Base-by-base conservation (phyloP, 2,888 invertebrate species). In the Acleris literana region DNA sequence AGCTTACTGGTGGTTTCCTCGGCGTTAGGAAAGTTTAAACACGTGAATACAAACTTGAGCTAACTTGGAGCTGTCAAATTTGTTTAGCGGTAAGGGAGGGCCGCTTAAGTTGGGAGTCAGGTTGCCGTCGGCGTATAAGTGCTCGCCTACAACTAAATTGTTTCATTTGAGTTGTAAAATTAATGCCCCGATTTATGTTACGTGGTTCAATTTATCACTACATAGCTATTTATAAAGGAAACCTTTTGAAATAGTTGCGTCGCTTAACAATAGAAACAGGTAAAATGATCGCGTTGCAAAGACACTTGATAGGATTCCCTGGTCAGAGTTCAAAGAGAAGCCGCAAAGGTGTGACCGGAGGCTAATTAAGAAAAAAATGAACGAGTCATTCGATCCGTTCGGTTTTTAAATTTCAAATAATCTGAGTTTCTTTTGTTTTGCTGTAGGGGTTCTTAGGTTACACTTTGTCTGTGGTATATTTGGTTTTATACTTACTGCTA, bases 51-150 rank as follows among this genome's bases (percentile, higher is more conserved):
- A 85, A 90, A 90, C 88, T 91, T 89, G 79, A 83, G 79, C 85
- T 87, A 91, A 92, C 84, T 91, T 89, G 79, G 82, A 88, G 90
- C 92, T 91, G 92, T 92, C 92, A 92, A 91, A 92, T 92, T 92
- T 92, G 92, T 91, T 91, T 89, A 92, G 92, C 85, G 90, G 91
- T 86, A 81, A 85, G 83, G 86, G 87, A 85, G 88, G 87, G 86
- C 83, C 82, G 87, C 83, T 84, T 83, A 90, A 87, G 89, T 89
- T 86, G 83, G 78, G 78, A 84, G 79, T 80, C 77, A 79, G 83
- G 81, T 81, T 81, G 90, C 89, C 87, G 83, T 79, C 75, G 87
- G 91, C 90, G 83, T 84, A 85, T 84, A 87, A 87, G 88, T 90
- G 89, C 88, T 88, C 84, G 83, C 85, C 79, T 89, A 81, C 84